A percentile compares a stretch with the other conserved stretches of the same genome.
phyloP scores from a whole-genome alignment of 2,797 vertebrate genomes.

The Xenops minutus region DNA sequence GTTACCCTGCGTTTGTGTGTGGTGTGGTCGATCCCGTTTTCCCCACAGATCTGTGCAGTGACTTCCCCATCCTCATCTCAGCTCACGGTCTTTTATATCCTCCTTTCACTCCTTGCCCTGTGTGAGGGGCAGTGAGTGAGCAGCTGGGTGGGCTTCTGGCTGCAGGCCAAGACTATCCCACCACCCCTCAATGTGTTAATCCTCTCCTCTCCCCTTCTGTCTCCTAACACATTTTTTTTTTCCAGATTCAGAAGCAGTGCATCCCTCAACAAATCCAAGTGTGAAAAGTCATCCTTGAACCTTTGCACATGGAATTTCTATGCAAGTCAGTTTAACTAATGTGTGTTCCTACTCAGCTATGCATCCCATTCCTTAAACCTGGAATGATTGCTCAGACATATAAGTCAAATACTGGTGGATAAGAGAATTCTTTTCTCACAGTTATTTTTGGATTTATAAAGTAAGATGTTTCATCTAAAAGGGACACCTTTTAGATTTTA shows the following conservation, averaged over 20 bases:
- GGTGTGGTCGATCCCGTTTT: too few relatives aligned
- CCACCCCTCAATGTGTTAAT: not conserved
- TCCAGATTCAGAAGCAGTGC: not conserved
- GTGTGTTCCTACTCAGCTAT: not conserved
- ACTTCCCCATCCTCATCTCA: too few relatives aligned
- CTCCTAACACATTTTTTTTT: not conserved
- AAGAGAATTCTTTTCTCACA: not conserved
- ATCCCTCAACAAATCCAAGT: rapidly evolving
- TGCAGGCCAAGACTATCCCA: not conserved
- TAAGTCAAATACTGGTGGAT: not conserved
- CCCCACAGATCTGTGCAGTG: too few relatives aligned
- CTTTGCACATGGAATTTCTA: not conserved
- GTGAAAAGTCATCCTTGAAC: not conserved
- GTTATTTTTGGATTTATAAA: not conserved
- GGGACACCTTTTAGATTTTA: not conserved
- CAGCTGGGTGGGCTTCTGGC: not conserved
- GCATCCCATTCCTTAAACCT: not conserved
- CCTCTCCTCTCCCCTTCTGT: not conserved
- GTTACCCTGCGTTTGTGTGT: too few relatives aligned
- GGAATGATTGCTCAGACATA: not conserved
- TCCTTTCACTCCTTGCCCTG: not conserved
- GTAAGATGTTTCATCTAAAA: not conserved
- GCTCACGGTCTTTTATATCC: not conserved
- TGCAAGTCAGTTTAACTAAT: not conserved
- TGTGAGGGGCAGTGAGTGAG: not conserved